Conservation (phyloP, 2,113 vertebrate species). For the Dendrocopos noguchii region DNA sequence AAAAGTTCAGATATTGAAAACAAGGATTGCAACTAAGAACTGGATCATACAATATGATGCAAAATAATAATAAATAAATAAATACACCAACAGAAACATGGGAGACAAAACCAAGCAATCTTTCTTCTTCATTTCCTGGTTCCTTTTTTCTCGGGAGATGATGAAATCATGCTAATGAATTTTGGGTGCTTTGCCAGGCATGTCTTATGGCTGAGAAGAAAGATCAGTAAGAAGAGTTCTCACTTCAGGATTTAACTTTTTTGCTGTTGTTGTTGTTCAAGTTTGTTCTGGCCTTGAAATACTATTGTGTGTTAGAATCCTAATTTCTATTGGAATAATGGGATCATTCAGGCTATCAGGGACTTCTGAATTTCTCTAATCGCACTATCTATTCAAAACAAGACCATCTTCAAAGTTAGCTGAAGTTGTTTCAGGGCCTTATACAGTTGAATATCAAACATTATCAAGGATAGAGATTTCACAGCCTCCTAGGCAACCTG, state of each 20-base stretch:
- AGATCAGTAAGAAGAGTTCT: background rate
- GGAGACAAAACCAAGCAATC: background rate
- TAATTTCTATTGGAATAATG: background rate
- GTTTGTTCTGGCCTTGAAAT: background rate
- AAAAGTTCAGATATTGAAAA: background rate
- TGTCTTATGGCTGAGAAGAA: background rate
- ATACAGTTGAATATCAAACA: background rate
- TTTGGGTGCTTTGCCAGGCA: background rate
- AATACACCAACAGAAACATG: background rate
- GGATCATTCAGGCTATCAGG: background rate
- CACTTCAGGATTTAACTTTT: background rate
- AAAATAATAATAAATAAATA: background rate
- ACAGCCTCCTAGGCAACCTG: background rate
- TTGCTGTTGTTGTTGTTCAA: background rate
- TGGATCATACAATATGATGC: background rate
- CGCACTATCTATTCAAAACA: rapidly evolving
- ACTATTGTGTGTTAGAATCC: background rate
- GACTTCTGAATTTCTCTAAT: background rate
- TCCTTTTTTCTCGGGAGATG: background rate
- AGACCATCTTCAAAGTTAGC: background rate
- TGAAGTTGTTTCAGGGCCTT: background rate
- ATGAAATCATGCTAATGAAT: background rate
- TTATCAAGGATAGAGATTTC: background rate
- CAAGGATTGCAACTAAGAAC: background rate
- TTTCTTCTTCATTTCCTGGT: background rate